Conservation (phyloP, 2,113 vertebrate species). For the Speoplatyrhinus poulsoni region DNA sequence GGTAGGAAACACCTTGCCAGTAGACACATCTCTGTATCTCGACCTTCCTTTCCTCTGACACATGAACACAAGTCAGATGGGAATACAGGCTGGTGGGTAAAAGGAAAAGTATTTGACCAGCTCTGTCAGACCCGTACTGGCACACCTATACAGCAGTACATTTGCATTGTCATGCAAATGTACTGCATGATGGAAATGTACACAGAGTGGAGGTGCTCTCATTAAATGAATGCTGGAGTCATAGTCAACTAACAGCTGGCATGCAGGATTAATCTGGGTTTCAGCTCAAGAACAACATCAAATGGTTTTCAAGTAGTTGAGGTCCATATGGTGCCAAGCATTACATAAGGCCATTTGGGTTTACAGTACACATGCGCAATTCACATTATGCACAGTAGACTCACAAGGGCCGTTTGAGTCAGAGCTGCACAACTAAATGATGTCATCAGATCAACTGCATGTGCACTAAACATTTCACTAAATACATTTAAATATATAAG, state of each 20-base stretch:
- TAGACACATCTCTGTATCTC: conserved; percentile 56
- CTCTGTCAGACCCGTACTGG: conserved; percentile 9
- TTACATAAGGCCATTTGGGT: conserved; percentile 67
- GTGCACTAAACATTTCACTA: neutral
- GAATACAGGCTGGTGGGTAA: conserved; percentile 3
- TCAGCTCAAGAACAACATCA: conserved; percentile 54
- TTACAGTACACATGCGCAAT: conserved; percentile 36
- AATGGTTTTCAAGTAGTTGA: conserved; percentile 36
- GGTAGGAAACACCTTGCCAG: conserved; percentile 72
- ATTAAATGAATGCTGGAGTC: conserved; percentile 60
- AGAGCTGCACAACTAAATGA: conserved; percentile 11
- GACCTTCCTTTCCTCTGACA: conserved; percentile 49
- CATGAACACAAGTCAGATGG: conserved; percentile 40
- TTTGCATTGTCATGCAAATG: conserved; percentile 51
- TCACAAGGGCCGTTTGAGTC: conserved; percentile 15
- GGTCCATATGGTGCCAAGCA: conserved; percentile 50
- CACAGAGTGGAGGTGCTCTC: conserved; percentile 25
- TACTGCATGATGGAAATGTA: conserved; percentile 38
- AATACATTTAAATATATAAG: conserved; percentile 25
- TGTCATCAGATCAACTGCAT: neutral
- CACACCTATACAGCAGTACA: conserved; percentile 10
- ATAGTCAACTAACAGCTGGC: conserved; percentile 55
- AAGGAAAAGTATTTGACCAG: conserved; percentile 29
- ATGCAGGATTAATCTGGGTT: conserved; percentile 44
- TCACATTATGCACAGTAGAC: conserved; percentile 12